A percentile compares a stretch with the other conserved stretches of the same genome.
Evolutionary conservation across 2,113 vertebrate species (phyloP).

Genomic region (Pardalotus punctatus): DNA sequence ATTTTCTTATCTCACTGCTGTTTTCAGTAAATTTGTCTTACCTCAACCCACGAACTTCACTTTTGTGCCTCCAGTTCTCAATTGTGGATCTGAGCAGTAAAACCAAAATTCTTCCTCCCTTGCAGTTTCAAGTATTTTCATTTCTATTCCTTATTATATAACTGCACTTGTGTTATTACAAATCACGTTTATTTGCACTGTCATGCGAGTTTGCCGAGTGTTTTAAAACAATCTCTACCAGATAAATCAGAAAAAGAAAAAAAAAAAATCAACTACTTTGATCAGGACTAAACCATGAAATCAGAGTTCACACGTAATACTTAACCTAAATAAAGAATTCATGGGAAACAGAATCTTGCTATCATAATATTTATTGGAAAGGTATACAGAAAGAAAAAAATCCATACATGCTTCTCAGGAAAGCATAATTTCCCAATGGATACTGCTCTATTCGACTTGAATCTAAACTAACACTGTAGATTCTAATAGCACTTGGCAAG

Average conservation of each 20-base stretch:
- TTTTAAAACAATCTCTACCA: not conserved
- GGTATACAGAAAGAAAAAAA: constrained; percentile 57
- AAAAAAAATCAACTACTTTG: constrained; percentile 32
- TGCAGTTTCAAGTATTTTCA: not conserved
- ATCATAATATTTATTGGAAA: constrained; percentile 30
- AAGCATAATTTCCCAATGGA: constrained; percentile 40
- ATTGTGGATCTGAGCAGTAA: not conserved
- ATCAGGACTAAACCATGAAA: constrained; percentile 21
- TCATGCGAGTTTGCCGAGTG: not conserved
- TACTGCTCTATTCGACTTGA: constrained; percentile 27
- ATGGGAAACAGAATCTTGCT: constrained; percentile 40
- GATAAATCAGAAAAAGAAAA: constrained; percentile 35
- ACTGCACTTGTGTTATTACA: not conserved
- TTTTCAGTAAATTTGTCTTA: not conserved
- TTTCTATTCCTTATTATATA: not conserved
- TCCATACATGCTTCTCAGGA: constrained; percentile 11
- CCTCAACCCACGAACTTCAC: not conserved
- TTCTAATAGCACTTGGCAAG: constrained; percentile 64
- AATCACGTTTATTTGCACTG: not conserved
- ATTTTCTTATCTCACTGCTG: not conserved
- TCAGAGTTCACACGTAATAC: constrained; percentile 34
- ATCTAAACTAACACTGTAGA: constrained; percentile 60
- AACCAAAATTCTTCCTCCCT: not conserved
- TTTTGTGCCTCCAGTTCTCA: not conserved
- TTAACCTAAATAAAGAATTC: constrained; percentile 66